Percentiles rank a stretch among this genome's conserved stretches.
phyloP scores from a whole-genome alignment of 2,113 vertebrate genomes.

The Gadus chalcogrammus region DNA sequence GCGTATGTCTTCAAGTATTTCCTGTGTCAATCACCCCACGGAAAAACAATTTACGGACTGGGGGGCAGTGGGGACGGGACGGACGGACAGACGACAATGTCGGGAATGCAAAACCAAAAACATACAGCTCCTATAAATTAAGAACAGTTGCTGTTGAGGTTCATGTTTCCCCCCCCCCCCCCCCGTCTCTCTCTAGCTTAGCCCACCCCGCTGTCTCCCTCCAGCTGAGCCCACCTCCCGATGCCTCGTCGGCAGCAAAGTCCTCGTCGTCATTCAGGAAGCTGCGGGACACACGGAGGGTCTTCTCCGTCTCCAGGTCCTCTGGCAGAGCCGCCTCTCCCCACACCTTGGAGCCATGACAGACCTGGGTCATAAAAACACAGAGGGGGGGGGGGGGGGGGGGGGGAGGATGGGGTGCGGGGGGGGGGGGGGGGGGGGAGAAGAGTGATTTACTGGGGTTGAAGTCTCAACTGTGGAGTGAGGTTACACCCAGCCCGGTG shows the following conservation, averaged over 20 bases:
- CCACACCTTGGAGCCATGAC: constrained; percentile 75
- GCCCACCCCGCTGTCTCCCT: neutral
- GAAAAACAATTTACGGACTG: neutral
- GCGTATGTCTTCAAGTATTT: neutral
- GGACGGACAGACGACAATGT: constrained; percentile 6
- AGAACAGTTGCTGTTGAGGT: constrained; percentile 43
- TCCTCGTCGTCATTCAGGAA: constrained; percentile 74
- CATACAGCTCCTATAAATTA: constrained; percentile 24
- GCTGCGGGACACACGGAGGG: constrained; percentile 37
- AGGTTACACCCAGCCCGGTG: constrained; percentile 37
- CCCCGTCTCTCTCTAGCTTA: too few species aligned
- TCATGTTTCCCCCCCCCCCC: too few species aligned
- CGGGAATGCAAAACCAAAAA: constrained; percentile 33
- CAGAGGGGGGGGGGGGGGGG: constrained; percentile 29
- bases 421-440: neutral
- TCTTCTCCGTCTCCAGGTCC: constrained; percentile 65
- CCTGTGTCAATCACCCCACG: neutral
- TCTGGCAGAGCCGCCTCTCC: constrained; percentile 72
- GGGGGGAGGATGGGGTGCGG: neutral
- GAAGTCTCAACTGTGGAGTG: constrained; percentile 29
- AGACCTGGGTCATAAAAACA: constrained; percentile 61
- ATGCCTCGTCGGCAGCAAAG: constrained; percentile 69
- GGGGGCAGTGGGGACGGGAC: neutral
- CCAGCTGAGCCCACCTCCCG: constrained; percentile 65
- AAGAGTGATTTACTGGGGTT: constrained; percentile 48